phyloP scores from a whole-genome alignment of 2,113 vertebrate genomes.

The Pteronura brasiliensis region DNA sequence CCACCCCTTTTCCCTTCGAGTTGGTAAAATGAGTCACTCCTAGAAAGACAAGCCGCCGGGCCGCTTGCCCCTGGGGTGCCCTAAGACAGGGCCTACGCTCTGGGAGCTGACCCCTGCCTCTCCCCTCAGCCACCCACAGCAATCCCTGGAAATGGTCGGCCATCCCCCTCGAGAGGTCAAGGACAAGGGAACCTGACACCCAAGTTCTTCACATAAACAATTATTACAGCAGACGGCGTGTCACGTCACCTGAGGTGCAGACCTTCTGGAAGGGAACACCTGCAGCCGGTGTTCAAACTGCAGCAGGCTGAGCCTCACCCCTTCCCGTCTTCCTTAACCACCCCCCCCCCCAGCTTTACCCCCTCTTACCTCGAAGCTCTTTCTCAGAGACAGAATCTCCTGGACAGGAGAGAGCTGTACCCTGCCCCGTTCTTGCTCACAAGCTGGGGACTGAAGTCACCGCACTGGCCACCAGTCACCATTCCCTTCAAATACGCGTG shows the following conservation, averaged over 20 bases:
- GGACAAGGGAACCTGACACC: background rate
- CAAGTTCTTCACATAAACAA: background rate
- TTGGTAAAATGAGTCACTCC: background rate
- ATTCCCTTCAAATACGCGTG: background rate
- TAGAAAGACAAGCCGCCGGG: background rate
- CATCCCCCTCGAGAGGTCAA: background rate
- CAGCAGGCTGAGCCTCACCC: background rate
- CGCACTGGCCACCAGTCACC: too few relatives aligned
- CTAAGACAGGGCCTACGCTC: background rate
- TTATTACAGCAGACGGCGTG: background rate
- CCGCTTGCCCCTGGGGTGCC: background rate
- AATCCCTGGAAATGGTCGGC: background rate
- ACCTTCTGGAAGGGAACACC: background rate
- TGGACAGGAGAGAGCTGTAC: background rate
- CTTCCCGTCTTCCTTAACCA: background rate
- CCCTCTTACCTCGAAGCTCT: background rate
- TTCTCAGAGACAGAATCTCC: background rate
- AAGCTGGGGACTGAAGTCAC: background rate
- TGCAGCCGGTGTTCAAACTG: background rate
- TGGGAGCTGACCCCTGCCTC: too few relatives aligned
- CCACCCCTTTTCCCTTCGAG: background rate
- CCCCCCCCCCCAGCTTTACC: background rate
- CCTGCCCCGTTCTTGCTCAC: background rate
- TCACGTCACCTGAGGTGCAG: background rate
- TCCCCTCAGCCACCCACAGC: background rate